Percentiles rank a stretch among this genome's conserved stretches.
Evolutionary conservation across 2,113 vertebrate genomes (phyloP).

Genomic region (Setophaga kirtlandii): DNA sequence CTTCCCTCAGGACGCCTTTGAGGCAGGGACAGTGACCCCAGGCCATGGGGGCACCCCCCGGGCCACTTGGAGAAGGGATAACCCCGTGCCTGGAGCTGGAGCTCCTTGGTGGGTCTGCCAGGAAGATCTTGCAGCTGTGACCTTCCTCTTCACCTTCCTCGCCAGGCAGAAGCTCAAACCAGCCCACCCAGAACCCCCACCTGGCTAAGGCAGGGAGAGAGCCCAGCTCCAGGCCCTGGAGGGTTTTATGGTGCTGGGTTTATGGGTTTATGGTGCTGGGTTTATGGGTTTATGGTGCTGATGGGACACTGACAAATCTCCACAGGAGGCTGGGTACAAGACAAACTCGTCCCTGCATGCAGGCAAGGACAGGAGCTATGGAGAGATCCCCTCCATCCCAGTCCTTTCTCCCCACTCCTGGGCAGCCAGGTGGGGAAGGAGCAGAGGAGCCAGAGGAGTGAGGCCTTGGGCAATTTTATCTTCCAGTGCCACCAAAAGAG

Average conservation of each 20-base stretch:
- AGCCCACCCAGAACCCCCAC: not conserved
- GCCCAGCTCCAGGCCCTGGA: not conserved
- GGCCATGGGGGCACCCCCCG: not conserved
- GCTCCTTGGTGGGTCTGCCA: not conserved
- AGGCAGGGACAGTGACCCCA: not conserved
- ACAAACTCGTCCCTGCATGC: not conserved
- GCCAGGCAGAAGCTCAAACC: not conserved
- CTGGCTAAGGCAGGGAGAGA: not conserved
- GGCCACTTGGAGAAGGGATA: not conserved
- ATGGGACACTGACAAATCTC: not conserved
- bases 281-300: conserved; percentile 28
- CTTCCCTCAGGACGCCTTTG: not conserved
- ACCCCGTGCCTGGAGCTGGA: not conserved
- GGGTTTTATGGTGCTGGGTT: not conserved
- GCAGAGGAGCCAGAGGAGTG: not conserved
- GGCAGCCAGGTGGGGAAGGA: not conserved
- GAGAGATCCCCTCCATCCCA: not conserved
- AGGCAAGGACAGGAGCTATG: not conserved
- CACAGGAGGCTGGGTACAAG: not conserved
- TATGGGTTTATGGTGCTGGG: not conserved
- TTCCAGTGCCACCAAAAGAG: not conserved
- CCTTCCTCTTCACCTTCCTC: not conserved
- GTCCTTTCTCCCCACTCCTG: not conserved
- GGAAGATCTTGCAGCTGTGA: not conserved
- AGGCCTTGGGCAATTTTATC: not conserved